Conservation (phyloP, 2,888 invertebrate genomes). For the Lysandra coridon region DNA sequence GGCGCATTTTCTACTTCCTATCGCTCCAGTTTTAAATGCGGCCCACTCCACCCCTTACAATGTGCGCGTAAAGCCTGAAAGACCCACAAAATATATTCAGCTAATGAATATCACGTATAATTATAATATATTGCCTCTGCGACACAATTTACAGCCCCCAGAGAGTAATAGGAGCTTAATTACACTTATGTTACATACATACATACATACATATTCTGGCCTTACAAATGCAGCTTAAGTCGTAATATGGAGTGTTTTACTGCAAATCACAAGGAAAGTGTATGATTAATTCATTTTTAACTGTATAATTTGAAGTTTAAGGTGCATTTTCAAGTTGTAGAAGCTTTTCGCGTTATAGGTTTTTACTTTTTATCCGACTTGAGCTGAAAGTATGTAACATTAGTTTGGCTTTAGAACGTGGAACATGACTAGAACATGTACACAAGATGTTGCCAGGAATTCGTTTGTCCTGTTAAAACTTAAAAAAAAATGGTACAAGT, state of each 20-base stretch:
- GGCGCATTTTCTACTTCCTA: neutral
- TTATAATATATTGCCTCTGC: slow-evolving; percentile 17
- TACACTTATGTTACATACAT: neutral
- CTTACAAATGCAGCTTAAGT: slow-evolving; percentile 27
- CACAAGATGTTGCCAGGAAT: too few species aligned
- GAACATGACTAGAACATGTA: too few species aligned
- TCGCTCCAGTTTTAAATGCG: neutral
- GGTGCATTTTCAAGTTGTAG: neutral
- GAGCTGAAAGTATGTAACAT: neutral
- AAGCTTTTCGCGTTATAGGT: neutral
- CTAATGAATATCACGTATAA: slow-evolving; percentile 7
- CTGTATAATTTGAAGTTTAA: neutral
- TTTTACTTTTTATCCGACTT: too few species aligned
- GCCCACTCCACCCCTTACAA: neutral
- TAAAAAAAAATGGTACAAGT: too few species aligned
- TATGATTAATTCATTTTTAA: neutral
- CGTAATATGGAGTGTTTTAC: slow-evolving; percentile 26
- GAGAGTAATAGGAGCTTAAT: slow-evolving; percentile 10
- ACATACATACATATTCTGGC: neutral
- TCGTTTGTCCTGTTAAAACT: too few species aligned
- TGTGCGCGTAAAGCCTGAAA: neutral
- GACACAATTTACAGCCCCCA: neutral
- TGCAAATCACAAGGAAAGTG: slow-evolving; percentile 23
- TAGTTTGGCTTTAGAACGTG: neutral
- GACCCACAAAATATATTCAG: neutral